Conservation (phyloP, 2,113 vertebrate species). For the Hemibagrus wyckioides region DNA sequence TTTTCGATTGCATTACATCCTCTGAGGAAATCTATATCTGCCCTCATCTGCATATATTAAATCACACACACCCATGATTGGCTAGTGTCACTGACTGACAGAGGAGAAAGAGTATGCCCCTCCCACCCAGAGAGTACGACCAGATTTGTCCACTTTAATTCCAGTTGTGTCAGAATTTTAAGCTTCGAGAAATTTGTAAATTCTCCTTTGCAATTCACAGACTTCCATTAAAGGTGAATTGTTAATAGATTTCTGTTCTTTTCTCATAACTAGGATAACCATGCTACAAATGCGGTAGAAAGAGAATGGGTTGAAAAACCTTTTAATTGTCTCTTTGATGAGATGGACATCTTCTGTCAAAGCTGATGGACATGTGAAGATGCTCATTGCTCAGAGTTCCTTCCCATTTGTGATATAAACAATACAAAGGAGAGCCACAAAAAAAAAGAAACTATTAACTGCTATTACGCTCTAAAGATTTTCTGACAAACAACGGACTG, state of each 20-base stretch:
- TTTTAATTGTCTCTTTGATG: background rate
- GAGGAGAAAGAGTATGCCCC: no score
- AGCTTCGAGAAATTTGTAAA: background rate
- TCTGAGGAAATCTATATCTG: background rate
- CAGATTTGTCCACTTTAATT: no score
- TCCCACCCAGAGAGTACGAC: background rate
- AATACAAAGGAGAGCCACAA: background rate
- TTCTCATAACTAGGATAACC: background rate
- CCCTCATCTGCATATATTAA: background rate
- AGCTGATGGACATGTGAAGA: background rate
- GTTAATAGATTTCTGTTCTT: background rate
- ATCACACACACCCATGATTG: background rate
- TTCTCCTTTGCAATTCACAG: background rate
- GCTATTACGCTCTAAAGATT: background rate
- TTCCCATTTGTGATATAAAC: background rate
- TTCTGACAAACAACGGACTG: background rate
- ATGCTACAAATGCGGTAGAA: background rate
- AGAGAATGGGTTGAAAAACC: background rate
- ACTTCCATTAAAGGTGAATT: background rate
- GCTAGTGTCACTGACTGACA: background rate
- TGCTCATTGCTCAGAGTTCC: slow-evolving; percentile 3
- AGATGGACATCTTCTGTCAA: slow-evolving; percentile 8
- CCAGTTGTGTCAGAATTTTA: background rate
- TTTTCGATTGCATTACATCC: background rate
- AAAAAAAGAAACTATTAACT: background rate